Base-by-base conservation (phyloP, 2,797 vertebrate genomes). In the Hoplostethus atlanticus region DNA sequence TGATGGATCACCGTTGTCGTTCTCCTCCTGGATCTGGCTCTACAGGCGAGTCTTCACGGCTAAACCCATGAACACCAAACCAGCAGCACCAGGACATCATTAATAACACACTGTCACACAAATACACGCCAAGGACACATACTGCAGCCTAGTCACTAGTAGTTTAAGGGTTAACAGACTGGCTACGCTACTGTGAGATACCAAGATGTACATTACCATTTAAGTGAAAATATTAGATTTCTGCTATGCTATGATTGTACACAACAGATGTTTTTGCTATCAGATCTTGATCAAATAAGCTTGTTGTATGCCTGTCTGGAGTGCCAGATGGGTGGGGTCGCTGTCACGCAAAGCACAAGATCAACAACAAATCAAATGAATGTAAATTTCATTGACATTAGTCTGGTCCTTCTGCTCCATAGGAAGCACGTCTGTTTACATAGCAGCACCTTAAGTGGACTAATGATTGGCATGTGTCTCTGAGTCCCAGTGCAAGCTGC, bases 1-100 rank as follows among this genome's bases (percentile, higher is more conserved):
- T 90, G 84, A 92, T 91, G 55, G 57, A 92, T 91, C 54, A 31
- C 85, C 72, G 71, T 66, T 81, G 71, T 83, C 54, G 1, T 40
- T 60, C 25, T 47, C 57, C 40, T 57, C 15, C 60, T 60, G 15
- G 30, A 61, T 25, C n/a, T 46, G 46, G 42, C 61, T 56, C 63
- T 47, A 58, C 50, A 53, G 58, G 46, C 5, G 38, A 59, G 17
- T 58, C 68, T 57, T 55, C 3, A 4, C 81, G 67, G 68, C 34
- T 67, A 15, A 74, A 81, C 38, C 61, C 42, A 56, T 63, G 56
- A 83, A 61, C 50, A 46, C 54, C 52, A 65, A 71, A 78, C 54
- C 77, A 69, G 48, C 66, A 60, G 25, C 25, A 17, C 34, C 44
- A 54, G 47, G 42, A 56, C 5, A 15, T 69, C 40, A 69, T 58